Percentiles rank a stretch among this genome's conserved stretches.
phyloP scores from a whole-genome alignment of 1,140 invertebrate genomes.

The Araneus ventricosus region DNA sequence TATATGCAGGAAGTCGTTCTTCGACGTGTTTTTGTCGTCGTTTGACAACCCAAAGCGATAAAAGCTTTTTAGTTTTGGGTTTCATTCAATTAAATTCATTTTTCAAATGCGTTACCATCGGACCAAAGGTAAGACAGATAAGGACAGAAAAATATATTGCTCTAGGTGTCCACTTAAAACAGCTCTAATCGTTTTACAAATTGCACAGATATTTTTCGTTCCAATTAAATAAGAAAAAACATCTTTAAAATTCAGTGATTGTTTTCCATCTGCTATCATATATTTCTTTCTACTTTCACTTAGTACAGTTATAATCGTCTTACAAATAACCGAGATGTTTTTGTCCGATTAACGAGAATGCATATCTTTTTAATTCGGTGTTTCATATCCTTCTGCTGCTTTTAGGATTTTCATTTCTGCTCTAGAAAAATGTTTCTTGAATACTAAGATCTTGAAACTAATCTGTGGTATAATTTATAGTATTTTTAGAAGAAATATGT shows the following conservation, averaged over 20 bases:
- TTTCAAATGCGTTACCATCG: neutral
- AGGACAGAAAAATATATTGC: neutral
- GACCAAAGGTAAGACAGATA: neutral
- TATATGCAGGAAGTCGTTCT: slow-evolving; percentile 49
- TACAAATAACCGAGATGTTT: too few relatives aligned
- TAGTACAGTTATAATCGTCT: too few relatives aligned
- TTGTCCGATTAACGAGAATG: too few relatives aligned
- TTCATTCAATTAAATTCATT: slow-evolving; percentile 38
- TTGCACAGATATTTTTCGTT: neutral
- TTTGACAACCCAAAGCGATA: slow-evolving; percentile 7
- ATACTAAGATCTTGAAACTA: too few relatives aligned
- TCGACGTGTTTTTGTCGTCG: slow-evolving; percentile 25
- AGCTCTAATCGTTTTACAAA: neutral
- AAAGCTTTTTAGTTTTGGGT: slow-evolving; percentile 45
- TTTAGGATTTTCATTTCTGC: too few relatives aligned
- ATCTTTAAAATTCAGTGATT: neutral
- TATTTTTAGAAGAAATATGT: too few relatives aligned
- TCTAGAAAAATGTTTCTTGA: too few relatives aligned
- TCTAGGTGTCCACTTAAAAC: neutral
- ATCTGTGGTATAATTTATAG: too few relatives aligned
- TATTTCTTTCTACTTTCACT: too few relatives aligned
- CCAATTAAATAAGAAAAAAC: neutral
- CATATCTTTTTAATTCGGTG: too few relatives aligned
- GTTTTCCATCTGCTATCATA: neutral
- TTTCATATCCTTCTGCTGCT: too few relatives aligned